Base-by-base conservation (phyloP, 2,113 vertebrate species). In the Caretta caretta region DNA sequence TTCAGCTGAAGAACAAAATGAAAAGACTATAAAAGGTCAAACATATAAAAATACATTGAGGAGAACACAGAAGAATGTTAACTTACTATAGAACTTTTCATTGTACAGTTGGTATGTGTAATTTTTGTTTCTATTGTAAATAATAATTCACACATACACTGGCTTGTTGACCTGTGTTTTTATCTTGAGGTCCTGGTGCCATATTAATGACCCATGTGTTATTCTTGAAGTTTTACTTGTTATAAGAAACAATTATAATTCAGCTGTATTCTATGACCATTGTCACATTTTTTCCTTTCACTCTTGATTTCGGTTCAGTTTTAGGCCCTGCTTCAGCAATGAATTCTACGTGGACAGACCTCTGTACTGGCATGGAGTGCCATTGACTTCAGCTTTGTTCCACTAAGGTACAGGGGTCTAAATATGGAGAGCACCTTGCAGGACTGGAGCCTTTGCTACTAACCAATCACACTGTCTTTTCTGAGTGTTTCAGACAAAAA, bases 31-130 rank as follows among this genome's bases (percentile, higher is more conserved):
- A 96, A 96, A 97, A 97, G 96, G 96, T 97, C 97, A 97, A 95
- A 91, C n/a, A 59, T 97, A 96, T 95, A 97, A 97, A 97, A 97
- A 97, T 97, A 90, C 89, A 97, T 97, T 97, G 96, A 96, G 92
- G 94, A 92, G 90, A 97, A 94, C 84, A 96, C 81, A 79, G 89
- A 95, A 62, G 90, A 95, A 94, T 95, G 95, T 96, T 97, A 95
- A 93, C 94, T 96, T 96, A 95, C 95, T 90, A 96, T 96, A 95
- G 92, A 96, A 93, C 95, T 96, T 95, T 42, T 90, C 57, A 88
- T 90, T 24, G 82, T 83, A 29, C 75, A 92, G 90, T 85, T 94
- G 84, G 89, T 96, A 48, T 82, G 83, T 96, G 9, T 92, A 85
- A 46, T 94, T 1, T 81, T 93, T 89, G 83, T 91, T 83, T 91